These are phyloP conservation scores for Dermatemys mawii DNA, from an alignment of 2,113 vertebrate genomes.

Conservation along the genomic window DNA sequence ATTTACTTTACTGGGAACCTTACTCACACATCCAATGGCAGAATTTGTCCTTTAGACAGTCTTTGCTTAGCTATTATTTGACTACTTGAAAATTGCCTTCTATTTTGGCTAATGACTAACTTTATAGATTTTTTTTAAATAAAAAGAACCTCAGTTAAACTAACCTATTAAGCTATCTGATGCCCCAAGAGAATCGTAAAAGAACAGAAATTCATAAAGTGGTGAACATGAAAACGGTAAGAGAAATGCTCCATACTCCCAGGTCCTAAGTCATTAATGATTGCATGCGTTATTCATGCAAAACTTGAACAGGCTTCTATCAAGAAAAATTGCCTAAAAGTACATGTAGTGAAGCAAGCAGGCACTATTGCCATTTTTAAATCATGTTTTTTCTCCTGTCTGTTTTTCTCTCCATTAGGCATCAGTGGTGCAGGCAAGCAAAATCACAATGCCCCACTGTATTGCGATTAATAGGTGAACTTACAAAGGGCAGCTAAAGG, in stretches of 20 bases:
- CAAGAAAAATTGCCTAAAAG: not conserved
- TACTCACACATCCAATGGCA: rapidly evolving
- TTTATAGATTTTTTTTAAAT: not conserved
- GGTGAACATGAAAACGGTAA: not conserved
- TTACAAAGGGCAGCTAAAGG: not conserved
- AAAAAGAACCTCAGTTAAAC: not conserved
- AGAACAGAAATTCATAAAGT: not conserved
- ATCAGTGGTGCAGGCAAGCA: not conserved
- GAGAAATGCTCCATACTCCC: not conserved
- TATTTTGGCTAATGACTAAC: not conserved
- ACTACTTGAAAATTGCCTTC: not conserved
- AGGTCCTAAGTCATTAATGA: not conserved
- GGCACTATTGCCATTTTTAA: not conserved
- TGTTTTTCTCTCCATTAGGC: not conserved
- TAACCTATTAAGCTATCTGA: not conserved
- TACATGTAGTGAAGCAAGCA: not conserved
- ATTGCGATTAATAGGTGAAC: not conserved
- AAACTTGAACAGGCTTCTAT: not conserved
- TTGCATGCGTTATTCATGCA: not conserved
- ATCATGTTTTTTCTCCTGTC: not conserved
- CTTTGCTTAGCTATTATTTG: not conserved
- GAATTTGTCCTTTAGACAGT: not conserved
- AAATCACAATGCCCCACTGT: not conserved
- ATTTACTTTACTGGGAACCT: not conserved
- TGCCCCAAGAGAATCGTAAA: not conserved